Conservation (phyloP, 2,888 invertebrate species). For the Aproaerema taeniolella region DNA sequence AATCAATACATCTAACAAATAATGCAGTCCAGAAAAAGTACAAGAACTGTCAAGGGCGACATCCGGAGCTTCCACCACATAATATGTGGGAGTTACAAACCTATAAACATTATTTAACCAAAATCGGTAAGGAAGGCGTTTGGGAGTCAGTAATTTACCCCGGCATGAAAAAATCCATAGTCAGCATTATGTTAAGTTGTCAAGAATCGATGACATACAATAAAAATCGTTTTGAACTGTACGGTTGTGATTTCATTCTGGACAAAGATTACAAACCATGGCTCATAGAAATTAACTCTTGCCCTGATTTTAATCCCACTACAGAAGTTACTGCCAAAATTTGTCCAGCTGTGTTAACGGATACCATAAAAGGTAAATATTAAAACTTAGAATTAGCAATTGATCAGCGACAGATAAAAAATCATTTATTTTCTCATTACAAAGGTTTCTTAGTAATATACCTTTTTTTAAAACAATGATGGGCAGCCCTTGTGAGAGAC, state of each 20-base stretch:
- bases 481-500: too few relatives aligned
- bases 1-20: constrained; percentile 92
- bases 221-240: constrained; percentile 90
- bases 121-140: constrained; percentile 75
- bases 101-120: constrained; percentile 80
- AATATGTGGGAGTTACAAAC: constrained; percentile 92
- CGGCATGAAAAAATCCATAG: constrained; percentile 89
- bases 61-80: constrained; percentile 81
- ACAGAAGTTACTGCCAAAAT: constrained; percentile 90
- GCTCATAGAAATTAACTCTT: constrained; percentile 95
- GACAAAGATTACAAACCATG: constrained; percentile 91
- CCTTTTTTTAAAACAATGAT: too few relatives aligned
- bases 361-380: constrained; percentile 88
- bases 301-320: constrained; percentile 88
- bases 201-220: constrained; percentile 83
- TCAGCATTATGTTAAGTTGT: constrained; percentile 87
- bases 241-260: constrained; percentile 95
- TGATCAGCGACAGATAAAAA: not conserved
- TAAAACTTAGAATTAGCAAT: too few relatives aligned
- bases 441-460: too few relatives aligned
- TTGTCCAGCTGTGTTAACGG: constrained; percentile 88
- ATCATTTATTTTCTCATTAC: constrained; percentile 13
- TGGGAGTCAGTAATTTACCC: constrained; percentile 88
- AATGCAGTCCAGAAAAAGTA: constrained; percentile 91
- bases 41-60: constrained; percentile 64